Conservation (phyloP, 2,113 vertebrate genomes). For the Coryphaenoides rupestris region DNA sequence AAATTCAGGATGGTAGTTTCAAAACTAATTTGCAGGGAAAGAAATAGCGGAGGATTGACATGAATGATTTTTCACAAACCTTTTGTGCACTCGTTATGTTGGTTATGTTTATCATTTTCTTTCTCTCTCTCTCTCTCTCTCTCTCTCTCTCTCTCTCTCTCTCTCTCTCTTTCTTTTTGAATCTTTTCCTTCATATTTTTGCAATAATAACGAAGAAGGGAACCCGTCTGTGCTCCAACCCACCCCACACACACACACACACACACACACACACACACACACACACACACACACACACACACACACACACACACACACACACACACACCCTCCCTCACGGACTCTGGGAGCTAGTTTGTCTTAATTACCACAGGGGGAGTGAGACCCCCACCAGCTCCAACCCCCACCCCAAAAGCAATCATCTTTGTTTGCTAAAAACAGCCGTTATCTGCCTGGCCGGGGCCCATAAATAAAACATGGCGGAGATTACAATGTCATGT, state of each 20-base stretch:
- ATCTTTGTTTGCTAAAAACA: constrained; percentile 88
- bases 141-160: neutral
- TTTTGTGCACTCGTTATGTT: no score
- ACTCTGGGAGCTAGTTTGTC: constrained; percentile 76
- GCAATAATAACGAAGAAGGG: constrained; percentile 12
- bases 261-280: neutral
- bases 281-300: neutral
- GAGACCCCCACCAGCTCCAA: constrained; percentile 17
- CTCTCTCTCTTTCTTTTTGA: constrained; percentile 2
- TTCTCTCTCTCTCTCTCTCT: constrained; percentile 4
- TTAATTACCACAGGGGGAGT: constrained; percentile 84
- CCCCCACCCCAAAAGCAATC: constrained; percentile 80
- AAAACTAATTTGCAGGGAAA: no score
- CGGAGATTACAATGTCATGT: constrained; percentile 80
- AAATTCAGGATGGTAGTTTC: no score
- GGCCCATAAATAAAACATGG: constrained; percentile 85
- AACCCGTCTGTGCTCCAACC: neutral
- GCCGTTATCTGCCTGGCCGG: constrained; percentile 66
- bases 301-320: neutral
- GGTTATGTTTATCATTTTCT: neutral
- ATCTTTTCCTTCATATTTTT: neutral
- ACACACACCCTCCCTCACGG: constrained; percentile 46
- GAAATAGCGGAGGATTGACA: no score
- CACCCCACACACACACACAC: neutral
- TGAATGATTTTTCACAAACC: no score